These are phyloP conservation scores for Meda fulgida DNA, from an alignment of 2,797 vertebrate species.

Conservation along the genomic window DNA sequence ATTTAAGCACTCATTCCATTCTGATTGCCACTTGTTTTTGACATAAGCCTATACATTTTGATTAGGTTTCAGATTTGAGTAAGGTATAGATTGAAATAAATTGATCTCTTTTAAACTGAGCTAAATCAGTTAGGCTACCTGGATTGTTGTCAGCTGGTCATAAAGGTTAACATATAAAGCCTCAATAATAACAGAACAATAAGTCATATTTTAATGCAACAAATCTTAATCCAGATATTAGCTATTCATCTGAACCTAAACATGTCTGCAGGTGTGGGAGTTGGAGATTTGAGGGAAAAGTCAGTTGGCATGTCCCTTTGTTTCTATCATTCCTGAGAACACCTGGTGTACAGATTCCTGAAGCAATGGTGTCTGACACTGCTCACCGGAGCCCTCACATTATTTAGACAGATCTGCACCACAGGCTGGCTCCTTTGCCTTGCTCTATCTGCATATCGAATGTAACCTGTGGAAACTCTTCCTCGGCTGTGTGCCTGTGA, in stretches of 20 bases:
- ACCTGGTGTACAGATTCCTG: constrained; percentile 61
- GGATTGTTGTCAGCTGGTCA: not conserved
- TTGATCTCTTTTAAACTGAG: not conserved
- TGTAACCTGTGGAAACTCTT: not conserved
- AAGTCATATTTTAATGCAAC: not conserved
- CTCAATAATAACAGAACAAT: not conserved
- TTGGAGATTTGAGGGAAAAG: not conserved
- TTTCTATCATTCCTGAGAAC: constrained; percentile 46
- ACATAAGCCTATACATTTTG: not conserved
- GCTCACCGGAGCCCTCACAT: not conserved
- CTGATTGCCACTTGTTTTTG: not conserved
- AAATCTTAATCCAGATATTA: not conserved
- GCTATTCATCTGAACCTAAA: not conserved
- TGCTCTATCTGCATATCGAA: not conserved
- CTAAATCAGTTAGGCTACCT: not conserved
- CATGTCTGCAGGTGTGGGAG: not conserved
- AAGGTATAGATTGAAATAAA: not conserved
- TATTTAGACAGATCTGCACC: constrained; percentile 20
- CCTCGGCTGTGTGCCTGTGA: not conserved
- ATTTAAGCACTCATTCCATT: not conserved
- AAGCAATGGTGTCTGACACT: constrained; percentile 3
- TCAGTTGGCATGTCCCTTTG: not conserved
- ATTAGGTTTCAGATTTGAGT: not conserved
- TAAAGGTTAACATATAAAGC: not conserved
- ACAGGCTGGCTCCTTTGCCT: not conserved